These are phyloP conservation scores for Rapana venosa DNA, from an alignment of 2,888 invertebrate genomes.

Conservation along the genomic window DNA sequence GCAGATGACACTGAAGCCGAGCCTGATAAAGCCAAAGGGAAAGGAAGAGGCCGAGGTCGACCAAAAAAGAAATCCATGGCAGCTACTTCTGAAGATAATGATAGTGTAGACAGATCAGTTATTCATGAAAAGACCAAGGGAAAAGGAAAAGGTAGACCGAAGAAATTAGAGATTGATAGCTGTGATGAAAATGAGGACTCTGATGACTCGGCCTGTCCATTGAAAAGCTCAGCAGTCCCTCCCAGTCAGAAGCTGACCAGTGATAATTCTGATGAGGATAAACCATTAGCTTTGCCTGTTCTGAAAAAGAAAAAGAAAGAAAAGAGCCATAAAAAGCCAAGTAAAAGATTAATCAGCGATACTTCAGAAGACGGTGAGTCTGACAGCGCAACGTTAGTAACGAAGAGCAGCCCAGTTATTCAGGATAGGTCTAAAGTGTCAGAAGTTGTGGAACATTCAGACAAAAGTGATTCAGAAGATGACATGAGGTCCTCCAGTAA, in stretches of 20 bases:
- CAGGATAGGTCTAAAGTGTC: background rate
- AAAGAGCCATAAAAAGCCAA: background rate
- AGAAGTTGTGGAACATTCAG: background rate
- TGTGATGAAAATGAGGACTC: conserved; percentile 4
- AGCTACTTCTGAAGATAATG: background rate
- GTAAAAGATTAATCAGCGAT: background rate
- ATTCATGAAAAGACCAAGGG: background rate
- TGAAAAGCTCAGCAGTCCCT: background rate
- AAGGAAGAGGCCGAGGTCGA: background rate
- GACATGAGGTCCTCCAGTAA: background rate
- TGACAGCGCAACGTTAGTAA: background rate
- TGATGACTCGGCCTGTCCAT: background rate
- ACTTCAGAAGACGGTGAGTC: background rate
- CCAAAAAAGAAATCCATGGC: background rate
- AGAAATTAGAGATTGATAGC: background rate
- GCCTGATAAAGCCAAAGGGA: background rate
- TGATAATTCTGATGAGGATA: background rate
- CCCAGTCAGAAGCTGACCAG: background rate
- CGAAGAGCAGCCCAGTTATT: background rate
- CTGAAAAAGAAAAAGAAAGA: background rate
- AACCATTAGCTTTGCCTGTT: background rate
- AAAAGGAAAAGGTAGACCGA: background rate
- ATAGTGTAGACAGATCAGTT: background rate
- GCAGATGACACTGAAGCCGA: background rate
- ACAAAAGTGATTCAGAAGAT: background rate